Conservation (phyloP, 2,888 invertebrate genomes). For the Taphrorychus bicolor region DNA sequence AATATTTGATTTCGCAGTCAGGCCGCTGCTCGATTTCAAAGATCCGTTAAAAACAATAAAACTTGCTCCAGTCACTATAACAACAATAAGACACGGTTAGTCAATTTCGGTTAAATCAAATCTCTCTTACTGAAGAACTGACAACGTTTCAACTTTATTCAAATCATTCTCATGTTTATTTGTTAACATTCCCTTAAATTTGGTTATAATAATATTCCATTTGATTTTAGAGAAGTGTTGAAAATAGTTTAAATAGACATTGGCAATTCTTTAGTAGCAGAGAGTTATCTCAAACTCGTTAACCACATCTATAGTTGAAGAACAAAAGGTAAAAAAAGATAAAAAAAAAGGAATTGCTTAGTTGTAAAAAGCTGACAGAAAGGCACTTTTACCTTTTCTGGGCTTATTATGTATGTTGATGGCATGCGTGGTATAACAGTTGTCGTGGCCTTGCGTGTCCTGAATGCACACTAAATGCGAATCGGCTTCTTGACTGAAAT, state of each 20-base stretch:
- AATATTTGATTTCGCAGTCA: slow-evolving; percentile 83
- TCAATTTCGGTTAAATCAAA: too few relatives aligned
- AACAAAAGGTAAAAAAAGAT: background rate
- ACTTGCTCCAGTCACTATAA: slow-evolving; percentile 84
- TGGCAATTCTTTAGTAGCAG: too few relatives aligned
- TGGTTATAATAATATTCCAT: too few relatives aligned
- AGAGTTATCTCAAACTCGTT: too few relatives aligned
- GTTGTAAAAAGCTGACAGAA: background rate
- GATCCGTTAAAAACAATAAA: slow-evolving; percentile 90
- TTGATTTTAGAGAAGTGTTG: too few relatives aligned
- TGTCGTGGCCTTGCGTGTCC: slow-evolving; percentile 70
- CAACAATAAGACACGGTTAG: too few relatives aligned
- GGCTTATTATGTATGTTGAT: slow-evolving; percentile 86
- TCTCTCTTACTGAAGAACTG: too few relatives aligned
- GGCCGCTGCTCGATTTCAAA: slow-evolving; percentile 76
- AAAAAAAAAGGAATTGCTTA: background rate
- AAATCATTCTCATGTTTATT: too few relatives aligned
- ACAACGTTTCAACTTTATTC: too few relatives aligned
- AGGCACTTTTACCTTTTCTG: slow-evolving; percentile 66
- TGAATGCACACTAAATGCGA: slow-evolving; percentile 90
- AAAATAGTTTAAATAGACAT: too few relatives aligned
- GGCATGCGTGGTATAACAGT: slow-evolving; percentile 84
- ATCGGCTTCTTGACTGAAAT: slow-evolving; percentile 80
- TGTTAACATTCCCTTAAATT: too few relatives aligned
- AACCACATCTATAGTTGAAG: too few relatives aligned